Evolutionary conservation across 1,140 invertebrate species (phyloP), one percentile per base, ranked within the genome.

Genomic region (Nasonia giraulti): DNA sequence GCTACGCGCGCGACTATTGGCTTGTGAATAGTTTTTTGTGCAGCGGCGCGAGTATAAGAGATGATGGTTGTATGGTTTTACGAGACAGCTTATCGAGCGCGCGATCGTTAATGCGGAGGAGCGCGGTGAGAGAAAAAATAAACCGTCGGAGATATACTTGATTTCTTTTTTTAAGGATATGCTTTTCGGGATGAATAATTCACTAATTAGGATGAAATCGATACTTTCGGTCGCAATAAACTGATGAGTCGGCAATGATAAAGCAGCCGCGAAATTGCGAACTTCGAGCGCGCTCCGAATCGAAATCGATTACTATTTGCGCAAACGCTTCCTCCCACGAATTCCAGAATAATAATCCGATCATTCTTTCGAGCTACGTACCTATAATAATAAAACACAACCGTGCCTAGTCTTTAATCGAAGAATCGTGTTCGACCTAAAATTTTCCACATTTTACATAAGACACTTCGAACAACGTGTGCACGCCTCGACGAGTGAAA

Each of bases 1-100:
- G 40, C 66, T 81, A 62, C 66, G 66, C 66, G 44, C 47, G 80
- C 55, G 66, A 77, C 17, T 78, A 83, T 83, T 50, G 44, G 74
- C 74, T 83, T 83, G 74, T 77, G 81, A 77, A 83, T 83, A 44
- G 73, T 76, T 83, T 44, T n/a, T 23, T 37, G 62, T 75, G 68
- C 79, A 62, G 68, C 33, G 37, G 12, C 4, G 17, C 17, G 55
- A 12, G 47, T 37, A 3, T 5, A 12, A 62, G 20, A n/a, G 55
- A 80, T 80, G 78, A 81, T 68, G 71, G 40, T 20, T 44, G 7
- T 62, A 8, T 76, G 50, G 80, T 74, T 82, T 82, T 82, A 82
- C 23, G 80, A 47, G 27, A 23, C 14, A 1, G 31, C 47, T 27
- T 40, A 20, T 11, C 14, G 4, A 2, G 10, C 27, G n/a, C 17